Evolutionary conservation across 2,113 vertebrate genomes (phyloP).

Genomic region (Motacilla alba): DNA sequence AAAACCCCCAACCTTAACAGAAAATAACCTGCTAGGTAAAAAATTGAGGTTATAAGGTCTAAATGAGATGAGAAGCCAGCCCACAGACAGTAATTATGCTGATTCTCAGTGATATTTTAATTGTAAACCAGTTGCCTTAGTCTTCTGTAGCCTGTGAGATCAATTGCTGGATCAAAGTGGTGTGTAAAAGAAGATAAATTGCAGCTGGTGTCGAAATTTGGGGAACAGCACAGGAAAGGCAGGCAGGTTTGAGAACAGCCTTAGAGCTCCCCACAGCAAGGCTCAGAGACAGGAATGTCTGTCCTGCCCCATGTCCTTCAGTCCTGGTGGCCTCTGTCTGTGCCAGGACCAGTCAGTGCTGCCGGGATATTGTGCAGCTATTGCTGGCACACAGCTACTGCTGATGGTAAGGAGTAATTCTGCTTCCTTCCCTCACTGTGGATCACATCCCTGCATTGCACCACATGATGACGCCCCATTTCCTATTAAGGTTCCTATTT

Average conservation of each 20-base stretch:
- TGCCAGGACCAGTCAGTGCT: not conserved
- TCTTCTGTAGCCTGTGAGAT: not conserved
- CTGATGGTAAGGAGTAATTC: not conserved
- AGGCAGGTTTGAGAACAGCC: not conserved
- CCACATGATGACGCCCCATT: accelerated
- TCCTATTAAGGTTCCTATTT: not conserved
- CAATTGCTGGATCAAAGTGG: not conserved
- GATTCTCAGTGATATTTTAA: not conserved
- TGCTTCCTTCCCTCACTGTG: not conserved
- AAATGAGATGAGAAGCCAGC: not conserved
- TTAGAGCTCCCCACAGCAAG: not conserved
- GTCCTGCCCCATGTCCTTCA: not conserved
- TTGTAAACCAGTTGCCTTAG: not conserved
- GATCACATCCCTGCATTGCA: not conserved
- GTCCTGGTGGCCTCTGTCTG: not conserved
- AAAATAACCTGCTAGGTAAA: not conserved
- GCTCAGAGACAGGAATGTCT: not conserved
- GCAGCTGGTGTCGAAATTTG: not conserved
- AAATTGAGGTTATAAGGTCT: not conserved
- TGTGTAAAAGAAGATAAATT: not conserved
- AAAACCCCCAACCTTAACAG: not conserved
- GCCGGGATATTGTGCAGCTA: not conserved
- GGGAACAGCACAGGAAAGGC: not conserved
- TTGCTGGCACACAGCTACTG: not conserved
- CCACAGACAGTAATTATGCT: not conserved